Evolutionary conservation across 2,888 invertebrate genomes (phyloP), one percentile per base, ranked within the genome.

Genomic region (Caenorhabditis afra): DNA sequence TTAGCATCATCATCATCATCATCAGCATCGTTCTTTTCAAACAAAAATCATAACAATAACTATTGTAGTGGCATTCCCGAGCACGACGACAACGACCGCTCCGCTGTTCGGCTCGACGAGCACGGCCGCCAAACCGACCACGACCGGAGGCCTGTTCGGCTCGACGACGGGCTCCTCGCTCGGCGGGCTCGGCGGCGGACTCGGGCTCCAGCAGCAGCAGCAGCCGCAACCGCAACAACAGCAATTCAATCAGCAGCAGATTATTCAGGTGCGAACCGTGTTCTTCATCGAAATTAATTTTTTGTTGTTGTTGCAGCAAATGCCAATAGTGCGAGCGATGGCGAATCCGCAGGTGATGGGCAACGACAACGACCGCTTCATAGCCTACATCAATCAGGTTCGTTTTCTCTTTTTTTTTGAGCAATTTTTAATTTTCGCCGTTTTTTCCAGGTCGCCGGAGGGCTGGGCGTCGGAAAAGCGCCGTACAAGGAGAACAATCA

Each of bases 381-480:
- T 68, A 44, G 74, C 79, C 3, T 55, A 70, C n/a, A 20, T 79
- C 5, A 79, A 75, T 53, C 79, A 79, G 49, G 62, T 62, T 45
- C 7, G 45, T 47, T 37, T 37, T 37, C 11, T 37, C 11, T 37
- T 37, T 5, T 5, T 37, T 37, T 37, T 37, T 8, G 11, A 37
- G 37, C 11, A 37, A 11, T 37, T 37, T 37, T 11, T 37, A 11
- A 41, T 4, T 41, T 41, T 18, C 1, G 22, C 14, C 11, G 12
- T n/a, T 45, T 35, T 94, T 62, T 47, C 29, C 18, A 75, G 61
- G 70, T 81, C 20, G 74, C 66, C 5, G 81, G 79, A 8, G 73
- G 74, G 14, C 23, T 96, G 61, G 81, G 87, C 11, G 79, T 84
- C 44, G 88, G 88, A 47, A 85, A 81, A 52, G 87, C 86, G 11